phyloP scores from a whole-genome alignment of 1,140 invertebrate genomes.

The Drosophila suzukii region DNA sequence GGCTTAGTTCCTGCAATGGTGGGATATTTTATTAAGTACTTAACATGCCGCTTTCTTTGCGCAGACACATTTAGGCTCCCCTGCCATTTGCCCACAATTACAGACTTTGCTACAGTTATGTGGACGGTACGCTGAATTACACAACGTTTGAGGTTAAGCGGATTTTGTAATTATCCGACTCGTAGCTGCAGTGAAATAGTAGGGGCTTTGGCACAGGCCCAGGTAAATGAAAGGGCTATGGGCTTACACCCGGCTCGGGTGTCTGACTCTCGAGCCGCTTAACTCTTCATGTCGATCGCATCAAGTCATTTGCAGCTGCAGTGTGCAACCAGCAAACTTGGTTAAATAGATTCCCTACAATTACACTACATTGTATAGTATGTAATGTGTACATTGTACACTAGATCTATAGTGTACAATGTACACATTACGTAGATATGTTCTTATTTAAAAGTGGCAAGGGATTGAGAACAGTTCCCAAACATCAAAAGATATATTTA shows the following conservation, averaged over 20 bases:
- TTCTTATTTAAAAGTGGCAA: no score
- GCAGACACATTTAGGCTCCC: conserved; percentile 53
- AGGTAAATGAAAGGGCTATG: conserved; percentile 34
- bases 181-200: conserved; percentile 36
- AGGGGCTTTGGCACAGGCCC: conserved; percentile 4
- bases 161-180: conserved; percentile 82
- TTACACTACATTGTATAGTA: background rate
- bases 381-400: no score
- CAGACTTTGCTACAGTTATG: conserved; percentile 55
- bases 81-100: conserved; percentile 57
- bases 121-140: conserved; percentile 76
- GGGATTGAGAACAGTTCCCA: no score
- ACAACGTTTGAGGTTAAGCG: conserved; percentile 83
- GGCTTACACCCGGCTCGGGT: conserved; percentile 36
- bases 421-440: no score
- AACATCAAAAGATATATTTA: no score
- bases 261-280: conserved; percentile 33
- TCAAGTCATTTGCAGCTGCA: conserved; percentile 23
- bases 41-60: conserved; percentile 50
- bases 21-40: conserved; percentile 73
- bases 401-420: no score
- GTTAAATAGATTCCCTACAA: conserved; percentile 4
- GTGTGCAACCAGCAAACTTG: background rate
- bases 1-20: conserved; percentile 62
- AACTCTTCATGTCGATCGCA: conserved; percentile 38